Percentiles rank a stretch among this genome's conserved stretches.
Evolutionary conservation across 1,140 invertebrate genomes (phyloP).

Genomic region (Tetranychus cinnabarinus): DNA sequence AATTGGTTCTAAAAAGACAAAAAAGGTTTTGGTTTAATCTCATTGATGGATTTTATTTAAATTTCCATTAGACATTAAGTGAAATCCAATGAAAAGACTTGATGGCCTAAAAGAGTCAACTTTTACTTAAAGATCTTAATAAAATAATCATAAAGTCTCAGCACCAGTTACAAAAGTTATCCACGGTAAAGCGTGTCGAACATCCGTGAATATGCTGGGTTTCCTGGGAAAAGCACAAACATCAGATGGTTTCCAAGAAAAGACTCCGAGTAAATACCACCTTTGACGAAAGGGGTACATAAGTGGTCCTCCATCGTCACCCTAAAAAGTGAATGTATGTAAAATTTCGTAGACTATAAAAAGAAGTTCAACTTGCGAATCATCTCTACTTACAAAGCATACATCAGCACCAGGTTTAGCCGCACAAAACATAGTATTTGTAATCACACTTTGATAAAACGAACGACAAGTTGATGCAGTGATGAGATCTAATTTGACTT

Average conservation of each 20-base stretch:
- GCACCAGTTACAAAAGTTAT: background rate
- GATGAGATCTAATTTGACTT: background rate
- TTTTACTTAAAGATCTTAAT: background rate
- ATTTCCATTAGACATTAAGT: no score
- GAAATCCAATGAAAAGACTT: no score
- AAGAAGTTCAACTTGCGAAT: background rate
- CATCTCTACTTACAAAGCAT: background rate
- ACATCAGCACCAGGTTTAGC: background rate
- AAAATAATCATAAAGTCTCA: background rate
- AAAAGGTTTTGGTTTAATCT: no score
- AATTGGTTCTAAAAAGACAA: no score
- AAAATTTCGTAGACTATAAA: background rate
- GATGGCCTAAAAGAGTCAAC: no score
- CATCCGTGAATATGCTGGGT: background rate
- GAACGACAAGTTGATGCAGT: background rate
- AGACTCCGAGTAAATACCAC: background rate
- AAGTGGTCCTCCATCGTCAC: slow-evolving; percentile 1
- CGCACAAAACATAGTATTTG: background rate
- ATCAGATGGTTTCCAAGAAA: background rate
- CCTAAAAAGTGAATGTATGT: background rate
- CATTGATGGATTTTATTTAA: no score
- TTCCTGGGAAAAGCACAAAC: background rate
- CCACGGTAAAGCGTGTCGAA: background rate
- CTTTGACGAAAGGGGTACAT: background rate
- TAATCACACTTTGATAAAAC: background rate